These are phyloP conservation scores for Phalacrocorax brasilianus DNA, from an alignment of 2,113 vertebrate species.

Conservation along the genomic window DNA sequence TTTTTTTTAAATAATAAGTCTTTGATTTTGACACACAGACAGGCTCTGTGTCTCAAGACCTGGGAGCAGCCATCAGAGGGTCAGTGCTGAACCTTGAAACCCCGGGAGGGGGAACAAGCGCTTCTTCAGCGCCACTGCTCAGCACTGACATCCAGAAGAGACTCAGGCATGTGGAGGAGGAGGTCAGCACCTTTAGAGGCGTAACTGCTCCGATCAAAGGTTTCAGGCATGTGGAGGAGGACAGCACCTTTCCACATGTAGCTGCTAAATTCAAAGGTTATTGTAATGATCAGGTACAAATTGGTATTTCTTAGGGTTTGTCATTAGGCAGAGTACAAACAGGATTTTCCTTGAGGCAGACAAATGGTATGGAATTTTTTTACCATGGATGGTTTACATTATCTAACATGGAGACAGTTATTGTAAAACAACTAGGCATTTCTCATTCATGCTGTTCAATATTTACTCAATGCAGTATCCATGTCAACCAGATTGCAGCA, in stretches of 20 bases:
- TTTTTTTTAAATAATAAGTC: background rate
- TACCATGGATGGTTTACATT: background rate
- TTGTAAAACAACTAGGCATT: background rate
- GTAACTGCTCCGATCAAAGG: background rate
- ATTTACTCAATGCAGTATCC: background rate
- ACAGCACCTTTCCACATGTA: background rate
- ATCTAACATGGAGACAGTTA: background rate
- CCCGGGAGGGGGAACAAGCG: accelerated
- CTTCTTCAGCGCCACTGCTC: accelerated
- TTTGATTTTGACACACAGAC: background rate
- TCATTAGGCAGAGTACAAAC: background rate
- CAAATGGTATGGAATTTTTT: background rate
- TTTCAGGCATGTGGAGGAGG: background rate
- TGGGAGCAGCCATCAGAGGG: accelerated
- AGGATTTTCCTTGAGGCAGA: background rate
- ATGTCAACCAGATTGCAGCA: background rate
- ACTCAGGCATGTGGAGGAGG: background rate
- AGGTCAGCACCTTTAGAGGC: background rate
- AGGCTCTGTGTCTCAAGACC: background rate
- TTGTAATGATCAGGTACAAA: background rate
- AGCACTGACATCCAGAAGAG: background rate
- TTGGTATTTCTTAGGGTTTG: background rate
- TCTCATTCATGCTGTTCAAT: background rate
- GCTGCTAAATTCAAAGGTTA: background rate
- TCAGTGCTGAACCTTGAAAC: background rate